phyloP scores from a whole-genome alignment of 2,797 vertebrate genomes.

The Gymnothorax javanicus region DNA sequence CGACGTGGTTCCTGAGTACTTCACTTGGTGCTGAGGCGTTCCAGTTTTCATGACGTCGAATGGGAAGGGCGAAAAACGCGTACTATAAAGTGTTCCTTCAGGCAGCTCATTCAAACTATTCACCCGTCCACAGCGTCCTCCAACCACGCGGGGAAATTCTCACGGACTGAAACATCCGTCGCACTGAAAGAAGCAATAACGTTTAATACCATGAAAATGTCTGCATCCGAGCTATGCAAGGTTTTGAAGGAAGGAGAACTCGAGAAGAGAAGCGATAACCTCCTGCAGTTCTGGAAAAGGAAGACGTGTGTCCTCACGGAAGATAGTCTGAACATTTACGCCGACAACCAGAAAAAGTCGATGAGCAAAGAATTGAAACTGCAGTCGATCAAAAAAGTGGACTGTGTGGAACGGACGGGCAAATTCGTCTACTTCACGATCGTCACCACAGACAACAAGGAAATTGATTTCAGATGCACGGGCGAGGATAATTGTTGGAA shows the following conservation, averaged over 20 bases:
- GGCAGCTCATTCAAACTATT: slow-evolving; percentile 64
- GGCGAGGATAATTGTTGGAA: slow-evolving; percentile 90
- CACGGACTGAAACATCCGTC: neutral
- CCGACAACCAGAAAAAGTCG: slow-evolving; percentile 81
- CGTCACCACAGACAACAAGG: slow-evolving; percentile 91
- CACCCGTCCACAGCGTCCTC: slow-evolving; percentile 50
- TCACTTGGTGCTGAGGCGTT: slow-evolving; percentile 67
- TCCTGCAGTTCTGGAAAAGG: slow-evolving; percentile 95
- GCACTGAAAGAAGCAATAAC: neutral
- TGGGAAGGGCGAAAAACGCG: slow-evolving; percentile 49
- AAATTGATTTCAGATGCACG: slow-evolving; percentile 94
- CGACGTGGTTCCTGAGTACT: slow-evolving; percentile 59
- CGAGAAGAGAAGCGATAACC: slow-evolving; percentile 95
- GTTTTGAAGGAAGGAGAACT: slow-evolving; percentile 92
- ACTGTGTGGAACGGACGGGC: slow-evolving; percentile 95
- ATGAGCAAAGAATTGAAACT: slow-evolving; percentile 89
- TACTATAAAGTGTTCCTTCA: slow-evolving; percentile 49
- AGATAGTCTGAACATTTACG: slow-evolving; percentile 88
- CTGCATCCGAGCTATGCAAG: slow-evolving; percentile 69
- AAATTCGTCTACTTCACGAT: slow-evolving; percentile 97
- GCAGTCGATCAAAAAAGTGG: slow-evolving; percentile 91
- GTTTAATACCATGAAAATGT: slow-evolving; percentile 69
- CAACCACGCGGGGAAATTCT: slow-evolving; percentile 20
- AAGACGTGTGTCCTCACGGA: slow-evolving; percentile 92
- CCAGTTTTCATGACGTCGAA: slow-evolving; percentile 66